These are phyloP conservation scores for Trisateles emortualis DNA, from an alignment of 2,888 invertebrate genomes.

Conservation along the genomic window DNA sequence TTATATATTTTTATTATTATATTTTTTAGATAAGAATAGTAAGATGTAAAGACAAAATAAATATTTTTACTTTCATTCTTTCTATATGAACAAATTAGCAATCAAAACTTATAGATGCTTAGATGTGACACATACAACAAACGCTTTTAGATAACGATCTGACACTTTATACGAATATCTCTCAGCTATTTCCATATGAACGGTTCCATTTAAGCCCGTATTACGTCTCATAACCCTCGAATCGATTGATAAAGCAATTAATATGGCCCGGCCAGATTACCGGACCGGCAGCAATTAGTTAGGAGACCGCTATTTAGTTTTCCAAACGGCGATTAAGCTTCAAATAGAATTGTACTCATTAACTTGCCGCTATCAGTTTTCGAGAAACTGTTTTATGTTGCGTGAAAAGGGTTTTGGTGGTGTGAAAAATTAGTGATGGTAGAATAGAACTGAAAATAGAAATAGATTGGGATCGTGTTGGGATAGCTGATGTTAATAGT, in stretches of 20 bases:
- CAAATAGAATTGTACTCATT: constrained; percentile 40
- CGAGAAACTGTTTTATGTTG: constrained; percentile 4
- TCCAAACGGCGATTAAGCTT: constrained; percentile 39
- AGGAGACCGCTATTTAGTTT: constrained; percentile 49
- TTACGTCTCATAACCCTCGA: constrained; percentile 32
- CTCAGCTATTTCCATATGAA: constrained; percentile 17
- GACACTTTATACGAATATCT: constrained; percentile 28
- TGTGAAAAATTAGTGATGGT: neutral
- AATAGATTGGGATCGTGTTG: neutral
- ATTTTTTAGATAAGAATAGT: no score
- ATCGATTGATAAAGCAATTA: constrained; percentile 48
- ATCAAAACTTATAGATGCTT: neutral
- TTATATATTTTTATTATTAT: no score
- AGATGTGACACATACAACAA: neutral
- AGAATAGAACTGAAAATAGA: neutral
- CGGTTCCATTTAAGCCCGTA: constrained; percentile 17
- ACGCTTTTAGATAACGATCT: constrained; percentile 21
- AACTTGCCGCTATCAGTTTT: constrained; percentile 17
- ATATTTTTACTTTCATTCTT: no score
- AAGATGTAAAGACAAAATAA: no score
- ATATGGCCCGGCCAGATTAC: constrained; percentile 44
- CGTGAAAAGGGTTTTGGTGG: neutral
- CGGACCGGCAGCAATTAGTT: constrained; percentile 40
- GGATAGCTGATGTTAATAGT: no score
- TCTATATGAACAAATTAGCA: no score